These are phyloP conservation scores for Mythimna pallens DNA, from an alignment of 2,888 invertebrate species.

Conservation along the genomic window DNA sequence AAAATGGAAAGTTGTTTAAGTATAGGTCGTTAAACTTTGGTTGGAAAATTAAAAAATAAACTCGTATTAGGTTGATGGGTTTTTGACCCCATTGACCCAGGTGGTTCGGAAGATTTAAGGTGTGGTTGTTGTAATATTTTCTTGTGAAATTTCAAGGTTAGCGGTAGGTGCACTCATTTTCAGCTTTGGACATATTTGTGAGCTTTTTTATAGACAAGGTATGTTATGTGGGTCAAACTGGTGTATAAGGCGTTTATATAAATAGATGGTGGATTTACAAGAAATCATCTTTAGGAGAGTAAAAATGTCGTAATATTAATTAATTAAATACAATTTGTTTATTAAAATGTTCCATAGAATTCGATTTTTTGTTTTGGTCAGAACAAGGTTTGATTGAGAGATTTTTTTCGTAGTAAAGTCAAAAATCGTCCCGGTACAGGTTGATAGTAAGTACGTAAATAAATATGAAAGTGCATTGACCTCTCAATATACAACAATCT, in stretches of 20 bases:
- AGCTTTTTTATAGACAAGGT: background rate
- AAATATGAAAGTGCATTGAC: conserved; percentile 29
- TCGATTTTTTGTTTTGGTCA: no score
- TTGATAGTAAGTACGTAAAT: background rate
- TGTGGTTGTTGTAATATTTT: background rate
- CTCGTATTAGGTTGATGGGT: background rate
- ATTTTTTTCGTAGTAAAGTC: no score
- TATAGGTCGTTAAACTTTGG: conserved; percentile 6
- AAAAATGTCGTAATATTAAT: no score
- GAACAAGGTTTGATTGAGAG: no score
- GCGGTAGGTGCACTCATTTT: background rate
- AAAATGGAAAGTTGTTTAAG: conserved; percentile 33
- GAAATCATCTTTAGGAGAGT: no score
- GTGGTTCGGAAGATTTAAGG: background rate
- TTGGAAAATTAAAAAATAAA: background rate
- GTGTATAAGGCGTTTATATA: background rate
- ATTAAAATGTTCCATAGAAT: no score
- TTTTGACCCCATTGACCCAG: background rate
- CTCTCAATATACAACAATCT: background rate
- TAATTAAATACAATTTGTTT: no score
- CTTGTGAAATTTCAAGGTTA: background rate
- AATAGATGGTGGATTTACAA: background rate
- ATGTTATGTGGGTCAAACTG: background rate
- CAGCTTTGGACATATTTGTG: background rate
- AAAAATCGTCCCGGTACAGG: background rate